A percentile compares a stretch with the other conserved stretches of the same genome.
phyloP scores from a whole-genome alignment of 2,113 vertebrate species.

The Microcebus tavaratra region DNA sequence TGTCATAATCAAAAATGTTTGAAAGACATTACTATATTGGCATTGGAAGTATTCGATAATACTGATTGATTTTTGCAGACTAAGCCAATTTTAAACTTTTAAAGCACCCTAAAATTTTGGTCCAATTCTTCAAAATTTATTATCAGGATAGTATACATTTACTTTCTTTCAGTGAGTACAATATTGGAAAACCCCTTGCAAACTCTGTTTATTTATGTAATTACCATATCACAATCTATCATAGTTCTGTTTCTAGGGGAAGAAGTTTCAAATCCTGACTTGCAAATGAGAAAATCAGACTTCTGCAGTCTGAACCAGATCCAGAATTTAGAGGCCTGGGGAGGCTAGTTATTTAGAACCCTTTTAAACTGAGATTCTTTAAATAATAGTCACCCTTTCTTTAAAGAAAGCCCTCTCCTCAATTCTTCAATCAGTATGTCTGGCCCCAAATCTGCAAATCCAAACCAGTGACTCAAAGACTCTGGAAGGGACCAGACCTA shows the following conservation, averaged over 20 bases:
- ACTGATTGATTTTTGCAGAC: not conserved
- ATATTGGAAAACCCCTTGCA: not conserved
- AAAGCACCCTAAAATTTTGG: not conserved
- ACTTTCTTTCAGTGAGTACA: not conserved
- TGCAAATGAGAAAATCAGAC: not conserved
- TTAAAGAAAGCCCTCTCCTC: not conserved
- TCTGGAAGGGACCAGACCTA: not conserved
- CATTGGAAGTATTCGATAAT: not conserved
- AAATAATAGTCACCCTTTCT: not conserved
- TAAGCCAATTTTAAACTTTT: conserved; percentile 1
- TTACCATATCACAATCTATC: not conserved
- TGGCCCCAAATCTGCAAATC: not conserved
- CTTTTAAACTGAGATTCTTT: not conserved
- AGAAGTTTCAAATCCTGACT: not conserved
- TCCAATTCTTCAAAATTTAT: conserved; percentile 1
- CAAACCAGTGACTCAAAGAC: not conserved
- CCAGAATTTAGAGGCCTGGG: not conserved
- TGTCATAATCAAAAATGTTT: not conserved
- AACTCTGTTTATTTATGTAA: not conserved
- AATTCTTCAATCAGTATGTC: not conserved
- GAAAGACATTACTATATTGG: not conserved
- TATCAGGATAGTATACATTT: not conserved
- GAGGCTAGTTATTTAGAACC: not conserved
- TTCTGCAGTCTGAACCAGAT: not conserved
- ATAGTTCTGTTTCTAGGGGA: not conserved